phyloP scores from a whole-genome alignment of 2,797 vertebrate genomes.

The Peromyscus eremicus region DNA sequence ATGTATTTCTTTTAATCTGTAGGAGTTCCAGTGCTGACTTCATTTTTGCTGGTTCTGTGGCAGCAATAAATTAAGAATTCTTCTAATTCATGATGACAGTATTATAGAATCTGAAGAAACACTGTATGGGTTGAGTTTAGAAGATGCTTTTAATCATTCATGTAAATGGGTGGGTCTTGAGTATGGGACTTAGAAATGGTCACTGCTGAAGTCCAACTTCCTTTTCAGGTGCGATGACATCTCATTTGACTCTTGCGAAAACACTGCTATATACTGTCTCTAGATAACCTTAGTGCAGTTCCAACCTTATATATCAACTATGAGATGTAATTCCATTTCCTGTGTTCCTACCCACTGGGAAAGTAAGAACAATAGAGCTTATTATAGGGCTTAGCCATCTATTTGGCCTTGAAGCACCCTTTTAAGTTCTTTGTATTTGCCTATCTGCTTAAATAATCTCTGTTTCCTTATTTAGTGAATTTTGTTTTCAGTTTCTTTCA shows the following conservation, averaged over 20 bases:
- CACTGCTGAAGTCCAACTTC: background rate
- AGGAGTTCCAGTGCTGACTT: background rate
- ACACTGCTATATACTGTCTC: background rate
- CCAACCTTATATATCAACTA: background rate
- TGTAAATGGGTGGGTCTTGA: background rate
- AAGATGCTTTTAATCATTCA: background rate
- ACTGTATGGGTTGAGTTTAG: background rate
- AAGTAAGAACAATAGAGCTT: background rate
- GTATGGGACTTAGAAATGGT: background rate
- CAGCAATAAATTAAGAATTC: background rate
- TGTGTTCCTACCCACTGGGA: background rate
- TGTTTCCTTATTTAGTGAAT: background rate
- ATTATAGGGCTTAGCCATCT: background rate
- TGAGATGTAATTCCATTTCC: background rate
- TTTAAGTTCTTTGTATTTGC: background rate
- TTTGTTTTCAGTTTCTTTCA: background rate
- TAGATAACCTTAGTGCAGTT: background rate
- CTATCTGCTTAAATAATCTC: constrained; percentile 1
- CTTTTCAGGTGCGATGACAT: background rate
- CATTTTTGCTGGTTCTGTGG: background rate
- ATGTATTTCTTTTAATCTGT: background rate
- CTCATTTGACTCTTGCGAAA: background rate
- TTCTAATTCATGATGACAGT: background rate
- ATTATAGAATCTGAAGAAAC: background rate
- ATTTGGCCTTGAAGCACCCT: background rate